Evolutionary conservation across 2,113 vertebrate genomes (phyloP).

Genomic region (Pipa parva): DNA sequence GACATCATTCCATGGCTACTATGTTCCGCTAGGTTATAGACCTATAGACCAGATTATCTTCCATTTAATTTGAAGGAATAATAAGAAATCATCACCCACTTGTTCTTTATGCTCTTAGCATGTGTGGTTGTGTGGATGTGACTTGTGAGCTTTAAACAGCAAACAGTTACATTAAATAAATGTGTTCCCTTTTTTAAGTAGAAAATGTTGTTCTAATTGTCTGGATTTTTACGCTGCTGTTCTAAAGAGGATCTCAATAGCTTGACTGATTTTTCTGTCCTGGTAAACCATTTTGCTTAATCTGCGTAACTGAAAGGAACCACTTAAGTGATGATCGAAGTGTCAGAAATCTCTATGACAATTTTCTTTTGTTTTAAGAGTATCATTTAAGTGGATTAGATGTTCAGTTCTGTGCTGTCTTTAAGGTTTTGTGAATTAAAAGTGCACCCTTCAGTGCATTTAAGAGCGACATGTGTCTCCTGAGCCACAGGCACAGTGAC

Average conservation of each 20-base stretch:
- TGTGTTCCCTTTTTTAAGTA: no score
- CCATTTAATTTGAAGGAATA: no score
- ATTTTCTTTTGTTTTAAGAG: conserved; percentile 34
- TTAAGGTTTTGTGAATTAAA: conserved; percentile 23
- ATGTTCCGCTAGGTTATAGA: no score
- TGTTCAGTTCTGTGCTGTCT: conserved; percentile 18
- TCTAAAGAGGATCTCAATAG: conserved; percentile 12
- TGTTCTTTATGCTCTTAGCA: no score
- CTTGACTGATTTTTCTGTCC: conserved; percentile 24
- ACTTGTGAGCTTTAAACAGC: no score
- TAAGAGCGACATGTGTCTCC: conserved; percentile 17
- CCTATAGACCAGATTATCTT: no score
- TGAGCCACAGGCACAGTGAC: conserved; percentile 24
- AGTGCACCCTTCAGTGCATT: conserved; percentile 14
- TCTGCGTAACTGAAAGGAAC: conserved; percentile 8
- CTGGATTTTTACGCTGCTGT: conserved; percentile 18
- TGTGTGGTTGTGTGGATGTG: no score
- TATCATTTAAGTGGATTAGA: conserved; percentile 29
- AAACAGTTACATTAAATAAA: no score
- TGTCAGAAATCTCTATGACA: conserved; percentile 30
- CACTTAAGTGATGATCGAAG: conserved; percentile 15
- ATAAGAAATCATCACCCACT: no score
- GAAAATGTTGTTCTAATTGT: conserved; percentile 27
- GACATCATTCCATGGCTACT: no score
- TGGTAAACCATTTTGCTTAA: conserved; percentile 18